Percentiles rank a stretch among this genome's conserved stretches.
Conservation (phyloP, 2,797 vertebrate genomes). For the Ctenochaetus hawaiiensis region DNA sequence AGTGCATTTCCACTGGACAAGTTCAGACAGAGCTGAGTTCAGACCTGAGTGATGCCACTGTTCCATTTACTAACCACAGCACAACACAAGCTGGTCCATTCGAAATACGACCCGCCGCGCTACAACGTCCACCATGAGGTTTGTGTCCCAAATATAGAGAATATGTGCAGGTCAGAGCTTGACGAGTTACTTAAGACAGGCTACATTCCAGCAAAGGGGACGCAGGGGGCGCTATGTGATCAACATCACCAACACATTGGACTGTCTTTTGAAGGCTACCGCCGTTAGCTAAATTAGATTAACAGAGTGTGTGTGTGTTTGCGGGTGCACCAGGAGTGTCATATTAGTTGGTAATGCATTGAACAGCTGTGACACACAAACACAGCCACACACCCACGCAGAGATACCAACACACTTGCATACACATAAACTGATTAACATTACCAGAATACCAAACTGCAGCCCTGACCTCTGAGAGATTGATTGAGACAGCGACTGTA, state of each 20-base stretch:
- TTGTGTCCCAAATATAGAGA: conserved; percentile 63
- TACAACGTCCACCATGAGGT: conserved; percentile 52
- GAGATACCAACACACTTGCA: conserved; percentile 39
- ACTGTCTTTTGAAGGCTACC: conserved; percentile 47
- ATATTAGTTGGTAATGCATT: conserved; percentile 78
- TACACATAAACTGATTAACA: conserved; percentile 71
- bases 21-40: conserved; percentile 51
- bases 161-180: conserved; percentile 35
- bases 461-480: conserved; percentile 59
- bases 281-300: conserved; percentile 78
- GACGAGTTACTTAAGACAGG: conserved; percentile 40
- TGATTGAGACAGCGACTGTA: conserved; percentile 66
- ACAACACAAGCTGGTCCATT: conserved; percentile 43
- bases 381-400: conserved; percentile 19
- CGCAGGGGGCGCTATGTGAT: conserved; percentile 38
- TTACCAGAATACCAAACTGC: conserved; percentile 59
- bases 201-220: conserved; percentile 4
- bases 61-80: conserved; percentile 67
- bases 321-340: conserved; percentile 65
- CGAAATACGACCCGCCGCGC: conserved; percentile 49
- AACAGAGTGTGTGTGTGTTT: conserved; percentile 59
- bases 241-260: conserved; percentile 31
- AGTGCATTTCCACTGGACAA: conserved; percentile 60
- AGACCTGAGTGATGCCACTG: conserved; percentile 57
- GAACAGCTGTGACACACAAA: conserved; percentile 73